These are phyloP conservation scores for Drosophila repleta DNA, from an alignment of 1,140 invertebrate species.

Conservation along the genomic window DNA sequence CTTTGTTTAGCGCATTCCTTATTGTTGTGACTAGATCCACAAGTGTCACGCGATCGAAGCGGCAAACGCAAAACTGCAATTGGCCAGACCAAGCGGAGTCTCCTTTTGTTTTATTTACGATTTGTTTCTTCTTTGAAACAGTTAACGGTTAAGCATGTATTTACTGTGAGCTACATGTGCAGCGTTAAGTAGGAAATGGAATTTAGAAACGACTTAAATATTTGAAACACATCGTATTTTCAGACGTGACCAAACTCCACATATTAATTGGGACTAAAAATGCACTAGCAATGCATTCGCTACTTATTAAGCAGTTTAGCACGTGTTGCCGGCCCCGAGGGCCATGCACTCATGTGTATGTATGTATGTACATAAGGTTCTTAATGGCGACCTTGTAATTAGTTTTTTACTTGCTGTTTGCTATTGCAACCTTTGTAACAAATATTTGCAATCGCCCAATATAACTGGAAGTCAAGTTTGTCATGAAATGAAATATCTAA, in stretches of 20 bases:
- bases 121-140: no score
- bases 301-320: slow-evolving; percentile 21
- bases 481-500: no score
- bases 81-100: background rate
- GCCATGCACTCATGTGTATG: background rate
- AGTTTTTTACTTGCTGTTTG: slow-evolving; percentile 15
- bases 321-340: slow-evolving; percentile 22
- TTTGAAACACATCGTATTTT: background rate
- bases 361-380: background rate
- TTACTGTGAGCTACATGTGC: background rate
- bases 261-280: background rate
- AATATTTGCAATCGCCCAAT: background rate
- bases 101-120: background rate
- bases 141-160: no score
- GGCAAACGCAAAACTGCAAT: background rate
- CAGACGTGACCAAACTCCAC: slow-evolving; percentile 11
- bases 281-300: slow-evolving; percentile 2
- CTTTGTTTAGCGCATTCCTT: slow-evolving; percentile 16
- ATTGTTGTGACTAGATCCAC: background rate
- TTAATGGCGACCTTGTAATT: slow-evolving; percentile 27
- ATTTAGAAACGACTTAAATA: no score
- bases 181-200: no score
- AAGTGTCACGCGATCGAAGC: background rate
- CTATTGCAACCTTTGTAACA: slow-evolving; percentile 12
- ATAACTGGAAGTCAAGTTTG: background rate